phyloP scores from a whole-genome alignment of 37 sponge, comb jelly and placozoan genomes.

The Cladorhizidae sp. region DNA sequence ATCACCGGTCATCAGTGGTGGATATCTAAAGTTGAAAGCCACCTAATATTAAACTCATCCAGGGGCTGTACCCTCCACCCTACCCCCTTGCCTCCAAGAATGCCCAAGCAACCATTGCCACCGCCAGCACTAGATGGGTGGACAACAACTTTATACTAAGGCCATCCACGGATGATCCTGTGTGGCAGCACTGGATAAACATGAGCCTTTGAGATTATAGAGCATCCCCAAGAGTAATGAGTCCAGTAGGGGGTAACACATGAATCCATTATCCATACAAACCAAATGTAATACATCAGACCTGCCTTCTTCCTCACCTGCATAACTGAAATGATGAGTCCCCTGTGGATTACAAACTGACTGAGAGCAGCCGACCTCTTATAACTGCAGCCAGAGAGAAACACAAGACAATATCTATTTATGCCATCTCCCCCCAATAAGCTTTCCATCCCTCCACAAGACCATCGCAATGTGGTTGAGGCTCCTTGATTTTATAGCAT shows the following conservation, averaged over 20 bases:
- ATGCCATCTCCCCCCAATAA: neutral
- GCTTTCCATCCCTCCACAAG: neutral
- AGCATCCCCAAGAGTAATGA: too few relatives aligned
- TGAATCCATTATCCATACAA: neutral
- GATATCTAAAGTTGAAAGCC: too few relatives aligned
- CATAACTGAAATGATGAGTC: slow-evolving; percentile 96
- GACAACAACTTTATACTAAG: neutral
- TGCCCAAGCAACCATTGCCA: too few relatives aligned
- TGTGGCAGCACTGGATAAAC: too few relatives aligned
- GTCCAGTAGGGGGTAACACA: neutral
- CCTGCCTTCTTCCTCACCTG: slow-evolving; percentile 78
- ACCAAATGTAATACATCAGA: neutral
- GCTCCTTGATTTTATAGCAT: too few relatives aligned
- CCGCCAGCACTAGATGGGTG: too few relatives aligned
- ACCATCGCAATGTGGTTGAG: neutral
- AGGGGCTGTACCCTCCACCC: too few relatives aligned
- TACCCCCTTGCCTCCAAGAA: too few relatives aligned
- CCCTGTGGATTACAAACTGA: slow-evolving; percentile 97
- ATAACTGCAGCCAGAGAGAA: slow-evolving; percentile 59
- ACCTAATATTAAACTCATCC: too few relatives aligned
- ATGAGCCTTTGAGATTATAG: neutral
- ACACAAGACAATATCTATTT: neutral
- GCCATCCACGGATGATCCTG: too few relatives aligned
- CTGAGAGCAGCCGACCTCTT: slow-evolving; percentile 91
- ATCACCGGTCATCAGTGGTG: too few relatives aligned